Base-by-base conservation (phyloP, 2,888 invertebrate genomes). In the Campopleginae sp. region DNA sequence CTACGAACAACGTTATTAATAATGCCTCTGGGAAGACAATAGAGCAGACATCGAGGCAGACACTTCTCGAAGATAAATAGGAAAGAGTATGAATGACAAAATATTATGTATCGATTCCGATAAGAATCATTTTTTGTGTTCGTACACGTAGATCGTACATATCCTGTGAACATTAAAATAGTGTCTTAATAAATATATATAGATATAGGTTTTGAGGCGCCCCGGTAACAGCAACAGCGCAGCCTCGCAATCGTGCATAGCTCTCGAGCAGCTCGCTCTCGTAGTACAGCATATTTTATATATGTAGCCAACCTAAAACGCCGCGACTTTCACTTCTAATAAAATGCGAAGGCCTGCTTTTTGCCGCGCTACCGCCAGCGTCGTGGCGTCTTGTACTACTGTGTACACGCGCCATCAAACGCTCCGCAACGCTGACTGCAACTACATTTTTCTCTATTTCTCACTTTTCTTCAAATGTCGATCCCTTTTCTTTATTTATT, bases 321-420 rank as follows among this genome's bases (percentile, higher is more conserved):
- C 86, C 86, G 71, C 71, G 90, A 91, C 91, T 92, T 92, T 92
- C 92, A 92, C 91, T 92, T 90, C 91, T 92, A 91, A 91, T 91
- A 91, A 91, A 92, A 92, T 90, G 91, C 90, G 91, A 91, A 90
- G 91, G 90, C 89, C 89, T 90, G 89, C 7, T 61, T 75, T 72
- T 66, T 72, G 54, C 46, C 70, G 58, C 46, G 71, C 38, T 76
- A 63, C 61, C 27, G 79, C 74, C 33, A 70, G 38, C n/a, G 74
- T 27, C 58, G 61, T 48, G 27, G 42, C 63, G 42, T 77, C 66
- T 38, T 48, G 33, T 54, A 68, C 51, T 61, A 42, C 46, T 51
- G 66, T 77, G 51, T 10, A 51, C 12, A 61, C 72, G 72, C 44
- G 78, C 4, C 61, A n/a, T n/a, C 54, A 27, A 38, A 23, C 76